Base-by-base conservation (phyloP, 2,888 invertebrate genomes). In the Netelia virgata region DNA sequence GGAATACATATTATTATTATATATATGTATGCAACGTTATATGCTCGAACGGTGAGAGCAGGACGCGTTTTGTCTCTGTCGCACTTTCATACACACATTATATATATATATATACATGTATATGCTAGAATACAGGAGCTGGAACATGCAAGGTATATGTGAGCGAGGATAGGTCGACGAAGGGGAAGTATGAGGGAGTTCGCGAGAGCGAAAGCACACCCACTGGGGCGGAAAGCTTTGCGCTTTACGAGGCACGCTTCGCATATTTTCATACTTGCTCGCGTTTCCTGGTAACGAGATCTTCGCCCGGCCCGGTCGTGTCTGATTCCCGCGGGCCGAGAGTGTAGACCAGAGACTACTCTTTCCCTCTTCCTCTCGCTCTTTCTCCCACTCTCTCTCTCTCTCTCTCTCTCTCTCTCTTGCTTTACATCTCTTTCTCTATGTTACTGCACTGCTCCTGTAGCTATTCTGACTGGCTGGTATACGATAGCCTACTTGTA, bases 191-290 rank as follows among this genome's bases (percentile, higher is more conserved):
- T 53, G 55, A 68, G 55, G 43, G 64, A 72, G 72, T 61, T 53
- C 57, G 47, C 70, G 43, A 80, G 79, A 70, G 72, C 76, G 73
- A 73, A 63, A 81, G 81, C 77, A 64, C 76, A 66, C 28, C 74
- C 85, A 83, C 50, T 83, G 77, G 70, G 68, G 75, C 61, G 77
- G 85, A 83, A 86, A 86, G 79, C 82, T 79, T 55, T 20, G 78
- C 82, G 72, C 74, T 86, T 86, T 80, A 85, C 80, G 82, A 79
- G 74, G 73, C 77, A 83, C 77, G 85, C 80, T 86, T 85, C 85
- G 82, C 77, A 85, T 86, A 86, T 85, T 86, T 85, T 86, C 83
- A 83, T 85, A 86, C 86, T 85, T 74, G 70, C 82, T 77, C 77
- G 82, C 85, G 80, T 85, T 85, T 83, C 74, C 74, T 76, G 68